Base-by-base conservation (phyloP, 1,140 invertebrate genomes). In the Atta cephalotes region DNA sequence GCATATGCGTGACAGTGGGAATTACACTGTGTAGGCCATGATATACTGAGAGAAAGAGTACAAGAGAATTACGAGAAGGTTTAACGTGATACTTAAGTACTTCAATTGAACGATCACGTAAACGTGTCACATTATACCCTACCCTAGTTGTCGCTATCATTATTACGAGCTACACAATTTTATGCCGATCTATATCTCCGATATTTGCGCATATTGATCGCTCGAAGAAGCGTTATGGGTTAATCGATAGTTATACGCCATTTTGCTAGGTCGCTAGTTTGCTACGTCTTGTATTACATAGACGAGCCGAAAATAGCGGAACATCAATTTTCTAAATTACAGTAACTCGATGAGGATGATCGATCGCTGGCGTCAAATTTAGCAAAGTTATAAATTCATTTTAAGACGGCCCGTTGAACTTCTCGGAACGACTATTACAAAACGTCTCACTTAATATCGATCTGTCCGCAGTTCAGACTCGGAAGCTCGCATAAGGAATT, bases 361-460 rank as follows among this genome's bases (percentile, higher is more conserved):
- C 28, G 80, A 84, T 84, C 70, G 58, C 12, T 21, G 35, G 21
- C 35, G 56, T 84, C 25, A 49, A 74, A 84, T 84, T 84, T 74
- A 74, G 80, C 56, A 14, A 62, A 84, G 80, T 74, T 84, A 76
- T 76, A 84, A 74, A 84, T 84, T 84, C n/a, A 62, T 84, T 74
- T 74, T 49, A 62, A 84, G 70, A 45, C 49, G 80, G 28, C 70
- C 68, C 53, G 63, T 68, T 51, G 62, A 80, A 80, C 49, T 80
- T 25, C 14, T n/a, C 49, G 21, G 28, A n/a, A 68, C 28, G 49
- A 56, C 65, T 71, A 81, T 60, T 76, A 53, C 80, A 62, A 84
- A 84, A 84, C n/a, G 70, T 28, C 28, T 70, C 39, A 49, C 70
- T 84, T 84, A 51, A 84, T 74, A 84, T 84, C 70, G 80, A 84